Evolutionary conservation across 2,113 vertebrate genomes (phyloP).

Genomic region (Geococcyx californianus): DNA sequence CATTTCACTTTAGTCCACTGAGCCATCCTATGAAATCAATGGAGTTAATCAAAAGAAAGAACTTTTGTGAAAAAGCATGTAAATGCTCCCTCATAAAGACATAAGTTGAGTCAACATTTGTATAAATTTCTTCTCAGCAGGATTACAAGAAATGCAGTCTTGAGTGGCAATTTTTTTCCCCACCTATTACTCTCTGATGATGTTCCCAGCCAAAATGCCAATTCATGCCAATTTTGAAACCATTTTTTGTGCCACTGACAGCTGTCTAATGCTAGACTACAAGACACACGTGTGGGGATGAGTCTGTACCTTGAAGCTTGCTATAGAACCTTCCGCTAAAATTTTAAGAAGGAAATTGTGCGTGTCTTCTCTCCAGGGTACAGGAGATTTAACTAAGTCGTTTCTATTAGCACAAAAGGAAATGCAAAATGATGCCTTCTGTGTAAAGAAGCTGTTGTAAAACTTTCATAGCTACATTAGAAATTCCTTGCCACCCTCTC

Average conservation of each 20-base stretch:
- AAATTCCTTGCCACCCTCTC: neutral
- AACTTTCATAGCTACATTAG: neutral
- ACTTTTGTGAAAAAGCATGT: neutral
- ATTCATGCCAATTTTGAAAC: neutral
- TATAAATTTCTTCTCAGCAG: neutral
- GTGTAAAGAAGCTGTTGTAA: neutral
- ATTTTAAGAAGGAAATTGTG: neutral
- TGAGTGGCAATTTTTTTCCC: neutral
- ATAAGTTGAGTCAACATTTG: neutral
- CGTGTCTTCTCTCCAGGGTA: neutral
- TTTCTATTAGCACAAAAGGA: neutral
- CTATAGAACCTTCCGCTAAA: neutral
- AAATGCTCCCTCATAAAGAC: neutral
- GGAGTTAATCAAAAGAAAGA: neutral
- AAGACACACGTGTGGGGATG: neutral
- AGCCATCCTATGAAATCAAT: neutral
- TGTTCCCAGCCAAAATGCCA: neutral
- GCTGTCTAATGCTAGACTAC: neutral
- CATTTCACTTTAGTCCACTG: neutral
- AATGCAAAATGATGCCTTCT: neutral
- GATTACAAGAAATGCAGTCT: neutral
- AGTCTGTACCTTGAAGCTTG: neutral
- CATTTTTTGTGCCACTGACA: neutral
- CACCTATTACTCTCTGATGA: neutral
- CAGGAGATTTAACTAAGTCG: neutral